phyloP scores from a whole-genome alignment of 2,888 invertebrate genomes.

The Ochlodes sylvanus region DNA sequence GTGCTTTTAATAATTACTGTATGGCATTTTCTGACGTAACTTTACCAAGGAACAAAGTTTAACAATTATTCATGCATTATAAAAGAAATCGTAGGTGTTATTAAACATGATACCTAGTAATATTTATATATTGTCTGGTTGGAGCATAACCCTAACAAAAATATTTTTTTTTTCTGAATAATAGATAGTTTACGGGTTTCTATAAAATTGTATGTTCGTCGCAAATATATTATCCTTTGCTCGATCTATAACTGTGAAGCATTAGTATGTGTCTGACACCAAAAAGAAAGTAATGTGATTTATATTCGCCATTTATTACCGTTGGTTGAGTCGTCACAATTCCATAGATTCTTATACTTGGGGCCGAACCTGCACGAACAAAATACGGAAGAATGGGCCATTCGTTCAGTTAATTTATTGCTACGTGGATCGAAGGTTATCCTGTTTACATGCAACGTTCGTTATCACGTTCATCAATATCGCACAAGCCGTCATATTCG shows the following conservation, averaged over 20 bases:
- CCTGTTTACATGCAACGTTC: conserved; percentile 4
- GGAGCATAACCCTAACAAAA: too few relatives aligned
- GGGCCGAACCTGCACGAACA: conserved; percentile 15
- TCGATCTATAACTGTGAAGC: not conserved
- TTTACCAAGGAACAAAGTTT: too few relatives aligned
- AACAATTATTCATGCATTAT: too few relatives aligned
- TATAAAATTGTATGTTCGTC: too few relatives aligned
- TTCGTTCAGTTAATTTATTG: conserved; percentile 10
- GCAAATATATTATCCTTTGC: not conserved
- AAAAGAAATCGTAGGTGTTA: too few relatives aligned
- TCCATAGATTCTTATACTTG: conserved; percentile 25
- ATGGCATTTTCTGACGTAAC: too few relatives aligned
- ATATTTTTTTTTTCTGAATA: too few relatives aligned
- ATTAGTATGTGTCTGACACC: conserved; percentile 33
- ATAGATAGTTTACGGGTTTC: too few relatives aligned
- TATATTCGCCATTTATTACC: conserved; percentile 45
- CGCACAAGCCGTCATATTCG: not conserved
- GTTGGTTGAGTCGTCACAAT: conserved; percentile 43
- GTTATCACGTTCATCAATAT: not conserved
- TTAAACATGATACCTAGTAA: too few relatives aligned
- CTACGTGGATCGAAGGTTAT: conserved; percentile 1
- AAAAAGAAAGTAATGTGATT: conserved; percentile 43
- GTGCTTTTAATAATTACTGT: too few relatives aligned
- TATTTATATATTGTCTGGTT: too few relatives aligned
- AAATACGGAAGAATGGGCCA: conserved; percentile 11